phyloP scores from a whole-genome alignment of 1,140 invertebrate genomes.

The Aethina tumida region DNA sequence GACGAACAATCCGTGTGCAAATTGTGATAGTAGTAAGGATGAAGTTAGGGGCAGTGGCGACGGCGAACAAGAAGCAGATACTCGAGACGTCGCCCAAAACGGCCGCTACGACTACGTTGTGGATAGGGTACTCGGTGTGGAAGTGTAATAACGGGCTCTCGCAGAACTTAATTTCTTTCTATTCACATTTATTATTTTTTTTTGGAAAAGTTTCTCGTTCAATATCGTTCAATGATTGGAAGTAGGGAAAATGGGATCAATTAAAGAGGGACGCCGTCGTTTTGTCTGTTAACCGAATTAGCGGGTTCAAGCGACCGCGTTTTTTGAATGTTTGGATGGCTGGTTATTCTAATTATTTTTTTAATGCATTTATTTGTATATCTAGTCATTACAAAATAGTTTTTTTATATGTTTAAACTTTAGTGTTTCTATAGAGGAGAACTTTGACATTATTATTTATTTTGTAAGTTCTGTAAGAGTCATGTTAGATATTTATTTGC shows the following conservation, averaged over 20 bases:
- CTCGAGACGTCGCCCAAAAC: slow-evolving; percentile 7
- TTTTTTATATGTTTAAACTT: too few relatives aligned
- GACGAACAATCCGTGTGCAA: slow-evolving; percentile 12
- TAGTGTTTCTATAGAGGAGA: too few relatives aligned
- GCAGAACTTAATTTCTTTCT: slow-evolving; percentile 5
- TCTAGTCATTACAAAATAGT: too few relatives aligned
- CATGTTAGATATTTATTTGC: too few relatives aligned
- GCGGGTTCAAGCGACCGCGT: background rate
- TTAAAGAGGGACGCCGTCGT: too few relatives aligned
- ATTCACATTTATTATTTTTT: background rate
- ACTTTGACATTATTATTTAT: too few relatives aligned
- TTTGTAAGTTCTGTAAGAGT: too few relatives aligned
- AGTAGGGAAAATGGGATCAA: too few relatives aligned
- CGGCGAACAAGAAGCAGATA: slow-evolving; percentile 14
- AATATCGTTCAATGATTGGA: too few relatives aligned
- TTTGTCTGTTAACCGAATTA: background rate
- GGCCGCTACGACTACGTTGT: slow-evolving; percentile 56
- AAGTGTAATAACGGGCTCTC: slow-evolving; percentile 42
- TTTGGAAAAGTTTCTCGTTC: slow-evolving; percentile 8
- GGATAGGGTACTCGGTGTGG: slow-evolving; percentile 55
- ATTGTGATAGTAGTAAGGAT: slow-evolving; percentile 7
- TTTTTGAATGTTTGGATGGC: slow-evolving; percentile 9
- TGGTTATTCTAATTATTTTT: too few relatives aligned
- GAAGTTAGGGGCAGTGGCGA: slow-evolving; percentile 11
- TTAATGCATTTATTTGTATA: too few relatives aligned